These are phyloP conservation scores for Suncus etruscus DNA, from an alignment of 2,113 vertebrate genomes.

Conservation along the genomic window DNA sequence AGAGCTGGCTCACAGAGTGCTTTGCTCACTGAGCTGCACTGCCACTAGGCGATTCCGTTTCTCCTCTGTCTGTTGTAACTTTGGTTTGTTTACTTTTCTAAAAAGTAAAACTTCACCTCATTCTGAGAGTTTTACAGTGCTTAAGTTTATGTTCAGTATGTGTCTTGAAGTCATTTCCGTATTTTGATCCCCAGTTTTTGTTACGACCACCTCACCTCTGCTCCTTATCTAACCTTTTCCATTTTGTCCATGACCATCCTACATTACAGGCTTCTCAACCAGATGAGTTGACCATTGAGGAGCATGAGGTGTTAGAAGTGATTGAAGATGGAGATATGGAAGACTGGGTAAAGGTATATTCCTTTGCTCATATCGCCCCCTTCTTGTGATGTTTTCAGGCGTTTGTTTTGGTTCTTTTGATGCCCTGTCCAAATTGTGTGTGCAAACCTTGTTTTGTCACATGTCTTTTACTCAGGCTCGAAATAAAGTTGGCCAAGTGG, in stretches of 20 bases:
- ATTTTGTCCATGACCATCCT: conserved; percentile 73
- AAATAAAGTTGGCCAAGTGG: conserved; percentile 95
- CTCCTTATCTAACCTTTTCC: conserved; percentile 77
- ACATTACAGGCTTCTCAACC: conserved; percentile 94
- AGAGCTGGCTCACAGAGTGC: not conserved
- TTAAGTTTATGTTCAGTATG: conserved; percentile 60
- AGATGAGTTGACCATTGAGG: conserved; percentile 98
- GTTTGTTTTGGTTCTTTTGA: not conserved
- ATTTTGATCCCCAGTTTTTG: conserved; percentile 68
- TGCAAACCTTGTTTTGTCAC: conserved; percentile 51
- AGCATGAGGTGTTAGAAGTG: conserved; percentile 97
- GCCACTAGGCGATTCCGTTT: conserved; percentile 60
- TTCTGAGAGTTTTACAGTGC: conserved; percentile 71
- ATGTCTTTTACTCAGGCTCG: conserved; percentile 89
- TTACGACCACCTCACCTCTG: conserved; percentile 75
- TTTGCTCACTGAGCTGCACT: not conserved
- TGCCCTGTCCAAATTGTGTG: not conserved
- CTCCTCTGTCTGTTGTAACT: conserved; percentile 63
- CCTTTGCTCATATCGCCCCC: conserved; percentile 70
- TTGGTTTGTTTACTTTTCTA: conserved; percentile 71
- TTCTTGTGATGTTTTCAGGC: not conserved
- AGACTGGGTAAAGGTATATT: conserved; percentile 98
- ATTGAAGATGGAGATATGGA: conserved; percentile 99
- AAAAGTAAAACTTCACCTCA: conserved; percentile 77
- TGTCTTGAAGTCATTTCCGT: conserved; percentile 78